phyloP scores from a whole-genome alignment of 1,140 invertebrate species.

The Calycopis cecrops region DNA sequence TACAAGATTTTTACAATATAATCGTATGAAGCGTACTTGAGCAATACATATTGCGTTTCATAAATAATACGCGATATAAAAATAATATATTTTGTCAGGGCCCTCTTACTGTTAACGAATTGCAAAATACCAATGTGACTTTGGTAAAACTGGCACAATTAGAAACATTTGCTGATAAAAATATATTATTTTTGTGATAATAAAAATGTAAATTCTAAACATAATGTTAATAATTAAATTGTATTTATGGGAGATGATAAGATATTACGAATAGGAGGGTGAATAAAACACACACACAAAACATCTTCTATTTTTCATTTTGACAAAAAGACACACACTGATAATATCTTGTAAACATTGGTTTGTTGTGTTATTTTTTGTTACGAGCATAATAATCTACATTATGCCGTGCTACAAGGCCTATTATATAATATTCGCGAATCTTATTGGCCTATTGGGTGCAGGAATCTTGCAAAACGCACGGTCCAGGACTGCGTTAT shows the following conservation, averaged over 20 bases:
- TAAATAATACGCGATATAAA: conserved; percentile 14
- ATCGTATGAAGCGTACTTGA: conserved; percentile 14
- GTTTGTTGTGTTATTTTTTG: conserved; percentile 26
- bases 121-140: not conserved
- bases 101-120: conserved; percentile 9
- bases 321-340: conserved; percentile 27
- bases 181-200: not conserved
- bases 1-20: conserved; percentile 18
- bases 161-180: conserved; percentile 9
- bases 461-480: too few species aligned
- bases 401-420: too few species aligned
- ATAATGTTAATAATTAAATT: conserved; percentile 8
- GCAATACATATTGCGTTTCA: conserved; percentile 21
- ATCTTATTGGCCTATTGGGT: too few species aligned
- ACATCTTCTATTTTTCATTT: conserved; percentile 15
- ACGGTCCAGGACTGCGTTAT: too few species aligned
- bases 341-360: conserved; percentile 26
- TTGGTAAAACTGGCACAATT: conserved; percentile 6
- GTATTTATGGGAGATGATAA: conserved; percentile 9
- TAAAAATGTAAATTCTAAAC: not conserved
- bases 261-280: conserved; percentile 21
- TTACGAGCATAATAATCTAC: conserved; percentile 18
- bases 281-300: conserved; percentile 11
- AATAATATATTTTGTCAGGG: not conserved
- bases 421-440: too few species aligned